These are phyloP conservation scores for Leptopterna dolabrata DNA, from an alignment of 2,888 invertebrate species.

Conservation along the genomic window DNA sequence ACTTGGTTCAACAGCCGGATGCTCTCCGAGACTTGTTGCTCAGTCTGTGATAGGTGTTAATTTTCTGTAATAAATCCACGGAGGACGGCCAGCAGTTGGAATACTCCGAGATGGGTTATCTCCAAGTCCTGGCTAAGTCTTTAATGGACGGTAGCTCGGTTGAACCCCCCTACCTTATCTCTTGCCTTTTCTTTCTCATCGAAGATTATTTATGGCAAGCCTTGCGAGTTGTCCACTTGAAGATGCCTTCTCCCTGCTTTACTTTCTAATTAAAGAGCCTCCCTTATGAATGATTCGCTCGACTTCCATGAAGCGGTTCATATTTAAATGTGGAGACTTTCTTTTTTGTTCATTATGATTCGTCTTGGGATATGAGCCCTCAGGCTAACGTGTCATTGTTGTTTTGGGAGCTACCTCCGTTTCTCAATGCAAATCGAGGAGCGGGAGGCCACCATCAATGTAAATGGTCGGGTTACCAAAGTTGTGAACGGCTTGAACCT, in stretches of 20 bases:
- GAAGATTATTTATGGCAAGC: constrained; percentile 27
- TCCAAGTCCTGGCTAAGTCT: not conserved
- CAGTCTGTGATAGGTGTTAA: constrained; percentile 58
- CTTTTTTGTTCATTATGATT: not conserved
- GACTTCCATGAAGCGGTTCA: constrained; percentile 5
- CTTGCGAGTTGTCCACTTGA: constrained; percentile 17
- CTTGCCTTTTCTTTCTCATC: not conserved
- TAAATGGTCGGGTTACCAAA: not conserved
- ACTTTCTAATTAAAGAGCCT: constrained; percentile 37
- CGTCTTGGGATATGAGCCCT: constrained; percentile 2
- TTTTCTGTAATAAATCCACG: constrained; percentile 61
- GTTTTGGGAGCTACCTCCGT: not conserved
- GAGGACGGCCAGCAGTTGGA: not conserved
- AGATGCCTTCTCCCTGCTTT: not conserved
- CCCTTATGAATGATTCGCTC: constrained; percentile 40
- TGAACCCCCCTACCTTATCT: not conserved
- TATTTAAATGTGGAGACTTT: constrained; percentile 32
- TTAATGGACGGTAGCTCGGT: constrained; percentile 39
- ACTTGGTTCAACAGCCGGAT: not conserved
- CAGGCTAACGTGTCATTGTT: not conserved
- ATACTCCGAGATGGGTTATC: constrained; percentile 20
- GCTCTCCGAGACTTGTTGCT: constrained; percentile 30
- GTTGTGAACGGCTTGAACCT: not conserved
- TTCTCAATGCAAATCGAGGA: not conserved
- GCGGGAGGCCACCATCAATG: not conserved